Evolutionary conservation across 2,113 vertebrate genomes (phyloP).

Genomic region (Trogon melanurus): DNA sequence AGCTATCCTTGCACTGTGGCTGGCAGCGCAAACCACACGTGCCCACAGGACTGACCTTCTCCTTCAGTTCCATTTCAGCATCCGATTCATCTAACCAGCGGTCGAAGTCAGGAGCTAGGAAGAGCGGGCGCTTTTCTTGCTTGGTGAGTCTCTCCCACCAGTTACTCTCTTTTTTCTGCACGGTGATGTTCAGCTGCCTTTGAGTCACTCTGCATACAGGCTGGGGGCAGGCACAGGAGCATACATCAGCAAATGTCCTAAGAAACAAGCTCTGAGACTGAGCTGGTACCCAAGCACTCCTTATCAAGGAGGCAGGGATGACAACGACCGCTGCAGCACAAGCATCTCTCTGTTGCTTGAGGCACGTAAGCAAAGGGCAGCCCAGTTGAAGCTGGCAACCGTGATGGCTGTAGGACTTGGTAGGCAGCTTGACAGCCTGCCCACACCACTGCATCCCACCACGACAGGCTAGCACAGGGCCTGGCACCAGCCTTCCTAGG

Average conservation of each 20-base stretch:
- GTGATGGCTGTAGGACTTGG: not conserved
- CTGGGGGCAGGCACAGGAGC: slow-evolving; percentile 57
- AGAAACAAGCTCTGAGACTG: not conserved
- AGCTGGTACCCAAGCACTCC: not conserved
- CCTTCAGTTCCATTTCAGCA: slow-evolving; percentile 92
- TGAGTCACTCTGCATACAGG: slow-evolving; percentile 86
- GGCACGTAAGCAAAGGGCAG: not conserved
- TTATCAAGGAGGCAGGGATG: not conserved
- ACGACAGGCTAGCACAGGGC: not conserved
- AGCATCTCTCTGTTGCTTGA: not conserved
- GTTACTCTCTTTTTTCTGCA: slow-evolving; percentile 84
- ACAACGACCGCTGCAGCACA: not conserved
- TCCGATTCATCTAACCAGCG: slow-evolving; percentile 97
- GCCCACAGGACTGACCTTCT: slow-evolving; percentile 80
- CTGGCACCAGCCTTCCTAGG: not conserved
- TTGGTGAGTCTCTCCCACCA: slow-evolving; percentile 93
- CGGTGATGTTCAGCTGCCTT: slow-evolving; percentile 89
- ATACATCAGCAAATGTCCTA: not conserved
- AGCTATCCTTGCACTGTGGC: not conserved
- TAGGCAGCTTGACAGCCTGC: not conserved
- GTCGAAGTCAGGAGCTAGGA: slow-evolving; percentile 92
- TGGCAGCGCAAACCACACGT: not conserved
- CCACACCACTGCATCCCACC: not conserved
- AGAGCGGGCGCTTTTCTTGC: slow-evolving; percentile 89
- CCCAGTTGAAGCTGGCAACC: not conserved